Conservation (phyloP, 2,797 vertebrate species). For the Spinibarbus caldwelli region DNA sequence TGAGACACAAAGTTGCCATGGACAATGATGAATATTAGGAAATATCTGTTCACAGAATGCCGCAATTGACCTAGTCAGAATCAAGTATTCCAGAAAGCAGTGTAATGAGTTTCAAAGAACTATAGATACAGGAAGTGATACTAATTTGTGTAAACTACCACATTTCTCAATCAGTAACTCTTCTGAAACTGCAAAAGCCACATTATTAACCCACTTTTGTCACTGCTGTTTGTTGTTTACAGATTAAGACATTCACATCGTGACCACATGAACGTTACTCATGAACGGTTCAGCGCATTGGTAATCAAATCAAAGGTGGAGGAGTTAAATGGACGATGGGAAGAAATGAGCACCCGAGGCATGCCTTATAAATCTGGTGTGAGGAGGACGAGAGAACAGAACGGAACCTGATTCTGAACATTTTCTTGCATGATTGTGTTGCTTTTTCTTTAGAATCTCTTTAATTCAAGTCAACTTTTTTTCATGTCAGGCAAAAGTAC, state of each 20-base stretch:
- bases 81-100: not conserved
- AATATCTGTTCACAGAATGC: not conserved
- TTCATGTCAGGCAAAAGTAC: constrained; percentile 68
- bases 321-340: constrained; percentile 56
- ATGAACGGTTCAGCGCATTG: constrained; percentile 66
- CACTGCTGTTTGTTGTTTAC: constrained; percentile 56
- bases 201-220: not conserved
- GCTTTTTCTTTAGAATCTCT: constrained; percentile 71
- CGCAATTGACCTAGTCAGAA: not conserved
- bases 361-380: constrained; percentile 94
- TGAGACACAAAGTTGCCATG: not conserved
- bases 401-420: constrained; percentile 77
- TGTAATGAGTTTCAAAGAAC: not conserved
- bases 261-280: constrained; percentile 80
- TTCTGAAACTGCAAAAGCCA: not conserved
- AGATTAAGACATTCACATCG: constrained; percentile 74
- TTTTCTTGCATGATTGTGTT: constrained; percentile 94
- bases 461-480: constrained; percentile 66
- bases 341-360: constrained; percentile 84
- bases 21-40: not conserved
- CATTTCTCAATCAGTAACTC: not conserved
- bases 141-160: not conserved
- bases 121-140: not conserved
- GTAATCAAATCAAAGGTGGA: constrained; percentile 70
- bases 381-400: constrained; percentile 78